phyloP scores from a whole-genome alignment of 2,113 vertebrate species.

The Heloderma charlesbogerti region DNA sequence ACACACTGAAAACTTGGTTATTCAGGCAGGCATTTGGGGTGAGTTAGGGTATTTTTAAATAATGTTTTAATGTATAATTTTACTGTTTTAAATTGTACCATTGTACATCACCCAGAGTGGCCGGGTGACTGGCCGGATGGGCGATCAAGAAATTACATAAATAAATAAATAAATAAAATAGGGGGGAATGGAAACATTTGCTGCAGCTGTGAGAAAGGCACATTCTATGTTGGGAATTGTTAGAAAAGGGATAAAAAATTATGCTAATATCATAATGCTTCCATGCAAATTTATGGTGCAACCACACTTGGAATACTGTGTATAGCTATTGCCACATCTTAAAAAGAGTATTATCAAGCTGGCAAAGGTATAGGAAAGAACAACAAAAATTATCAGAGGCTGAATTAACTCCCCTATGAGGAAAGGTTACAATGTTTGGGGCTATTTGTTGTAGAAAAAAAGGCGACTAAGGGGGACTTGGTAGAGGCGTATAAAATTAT shows the following conservation, averaged over 20 bases:
- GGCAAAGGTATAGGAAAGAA: neutral
- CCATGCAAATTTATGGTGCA: neutral
- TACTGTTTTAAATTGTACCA: too few species aligned
- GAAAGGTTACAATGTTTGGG: neutral
- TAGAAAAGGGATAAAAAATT: neutral
- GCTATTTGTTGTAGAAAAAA: neutral
- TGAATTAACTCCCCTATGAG: neutral
- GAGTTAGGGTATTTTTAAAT: too few species aligned
- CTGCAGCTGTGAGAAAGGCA: neutral
- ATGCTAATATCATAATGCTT: neutral
- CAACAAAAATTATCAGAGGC: neutral
- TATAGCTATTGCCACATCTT: neutral
- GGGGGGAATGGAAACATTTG: neutral
- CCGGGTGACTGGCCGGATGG: too few species aligned
- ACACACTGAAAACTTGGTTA: too few species aligned
- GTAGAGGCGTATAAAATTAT: neutral
- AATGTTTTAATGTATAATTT: too few species aligned
- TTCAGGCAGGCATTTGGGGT: too few species aligned
- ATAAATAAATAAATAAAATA: too few species aligned
- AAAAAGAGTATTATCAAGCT: neutral
- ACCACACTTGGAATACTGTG: neutral
- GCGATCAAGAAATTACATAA: too few species aligned
- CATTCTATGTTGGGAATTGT: neutral
- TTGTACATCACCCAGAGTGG: too few species aligned
- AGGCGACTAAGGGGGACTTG: neutral